Conservation (phyloP, 2,113 vertebrate species). For the Tachuris rubrigastra region DNA sequence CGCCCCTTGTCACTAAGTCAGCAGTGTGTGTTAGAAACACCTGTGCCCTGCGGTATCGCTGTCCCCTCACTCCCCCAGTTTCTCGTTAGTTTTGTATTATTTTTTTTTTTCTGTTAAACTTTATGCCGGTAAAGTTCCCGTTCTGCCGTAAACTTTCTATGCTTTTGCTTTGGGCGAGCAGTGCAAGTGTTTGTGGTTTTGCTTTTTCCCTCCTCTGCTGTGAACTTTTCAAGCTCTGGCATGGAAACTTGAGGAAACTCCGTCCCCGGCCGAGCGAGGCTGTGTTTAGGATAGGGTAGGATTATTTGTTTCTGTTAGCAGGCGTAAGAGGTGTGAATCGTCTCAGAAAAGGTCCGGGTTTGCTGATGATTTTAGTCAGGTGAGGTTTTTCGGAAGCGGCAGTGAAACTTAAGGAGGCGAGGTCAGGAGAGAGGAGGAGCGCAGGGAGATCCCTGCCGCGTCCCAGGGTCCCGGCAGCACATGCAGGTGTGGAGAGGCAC, state of each 20-base stretch:
- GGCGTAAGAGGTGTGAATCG: rapidly evolving
- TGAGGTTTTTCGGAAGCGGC: not conserved
- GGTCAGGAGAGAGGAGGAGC: not conserved
- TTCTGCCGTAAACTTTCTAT: not conserved
- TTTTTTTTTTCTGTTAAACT: not conserved
- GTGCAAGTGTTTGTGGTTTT: not conserved
- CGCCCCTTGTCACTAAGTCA: no score
- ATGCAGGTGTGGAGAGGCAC: not conserved
- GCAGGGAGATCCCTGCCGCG: not conserved
- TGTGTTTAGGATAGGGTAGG: not conserved
- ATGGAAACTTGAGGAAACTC: rapidly evolving
- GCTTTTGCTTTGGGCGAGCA: not conserved
- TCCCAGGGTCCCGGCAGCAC: not conserved
- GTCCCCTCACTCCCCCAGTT: rapidly evolving
- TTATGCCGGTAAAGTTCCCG: rapidly evolving
- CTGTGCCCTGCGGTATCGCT: no score
- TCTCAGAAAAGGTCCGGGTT: rapidly evolving
- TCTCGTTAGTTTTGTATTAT: no score
- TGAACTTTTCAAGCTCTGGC: not conserved
- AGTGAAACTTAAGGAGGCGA: not conserved
- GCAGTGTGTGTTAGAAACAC: rapidly evolving
- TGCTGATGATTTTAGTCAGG: not conserved
- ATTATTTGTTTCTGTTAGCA: rapidly evolving
- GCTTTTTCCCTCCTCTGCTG: not conserved
- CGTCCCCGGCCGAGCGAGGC: not conserved